These are phyloP conservation scores for Aleadryas rufinucha DNA, from an alignment of 2,113 vertebrate genomes.

Conservation along the genomic window DNA sequence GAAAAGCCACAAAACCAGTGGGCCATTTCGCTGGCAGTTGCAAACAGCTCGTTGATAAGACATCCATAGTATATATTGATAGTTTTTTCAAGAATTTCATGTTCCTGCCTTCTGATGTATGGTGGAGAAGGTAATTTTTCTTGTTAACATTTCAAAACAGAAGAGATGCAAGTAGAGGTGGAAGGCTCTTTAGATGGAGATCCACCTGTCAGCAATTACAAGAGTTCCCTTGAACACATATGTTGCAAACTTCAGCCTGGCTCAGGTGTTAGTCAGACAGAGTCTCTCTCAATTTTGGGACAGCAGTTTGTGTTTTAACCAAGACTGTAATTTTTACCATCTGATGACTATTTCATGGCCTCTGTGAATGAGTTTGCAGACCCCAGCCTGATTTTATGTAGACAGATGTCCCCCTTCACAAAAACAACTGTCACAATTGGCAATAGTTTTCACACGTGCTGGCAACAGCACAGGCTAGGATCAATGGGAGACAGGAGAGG, in stretches of 20 bases:
- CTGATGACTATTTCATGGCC: slow-evolving; percentile 28
- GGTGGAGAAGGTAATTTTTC: background rate
- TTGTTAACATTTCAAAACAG: background rate
- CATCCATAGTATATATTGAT: background rate
- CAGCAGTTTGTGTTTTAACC: slow-evolving; percentile 15
- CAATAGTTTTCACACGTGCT: background rate
- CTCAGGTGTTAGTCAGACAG: background rate
- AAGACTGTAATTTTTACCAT: slow-evolving; percentile 39
- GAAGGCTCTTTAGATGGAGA: background rate
- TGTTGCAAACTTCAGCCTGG: background rate
- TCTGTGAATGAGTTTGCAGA: slow-evolving; percentile 25
- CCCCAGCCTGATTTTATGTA: slow-evolving; percentile 21
- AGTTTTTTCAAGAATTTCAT: background rate
- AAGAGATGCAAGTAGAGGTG: background rate
- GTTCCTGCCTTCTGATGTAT: background rate
- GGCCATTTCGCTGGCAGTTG: background rate
- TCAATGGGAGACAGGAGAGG: background rate
- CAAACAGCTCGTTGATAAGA: background rate
- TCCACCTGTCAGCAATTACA: background rate
- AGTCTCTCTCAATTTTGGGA: background rate
- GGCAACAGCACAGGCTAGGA: background rate
- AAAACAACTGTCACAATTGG: slow-evolving; percentile 50
- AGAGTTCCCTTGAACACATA: background rate
- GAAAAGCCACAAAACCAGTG: background rate
- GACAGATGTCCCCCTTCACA: slow-evolving; percentile 52